A percentile compares a stretch with the other conserved stretches of the same genome.
phyloP scores from a whole-genome alignment of 2,113 vertebrate genomes.

The Zapus hudsonius region DNA sequence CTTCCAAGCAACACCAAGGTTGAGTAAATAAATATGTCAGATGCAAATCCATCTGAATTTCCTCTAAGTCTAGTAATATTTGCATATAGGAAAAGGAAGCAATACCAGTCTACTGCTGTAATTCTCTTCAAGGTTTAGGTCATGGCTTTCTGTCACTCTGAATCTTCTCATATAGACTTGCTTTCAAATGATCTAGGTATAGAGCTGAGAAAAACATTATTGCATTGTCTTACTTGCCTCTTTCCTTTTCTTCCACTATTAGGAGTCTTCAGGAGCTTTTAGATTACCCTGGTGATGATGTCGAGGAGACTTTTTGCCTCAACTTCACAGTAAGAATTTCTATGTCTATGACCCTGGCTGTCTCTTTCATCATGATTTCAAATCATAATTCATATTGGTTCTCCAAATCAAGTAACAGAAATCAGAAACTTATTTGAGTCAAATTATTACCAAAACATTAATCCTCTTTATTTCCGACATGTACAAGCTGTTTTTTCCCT shows the following conservation, averaged over 20 bases:
- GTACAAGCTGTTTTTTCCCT: background rate
- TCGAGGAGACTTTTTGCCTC: constrained; percentile 96
- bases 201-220: constrained; percentile 12
- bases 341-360: background rate
- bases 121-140: background rate
- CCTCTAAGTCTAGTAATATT: background rate
- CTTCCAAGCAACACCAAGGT: background rate
- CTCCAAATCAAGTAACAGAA: background rate
- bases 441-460: background rate
- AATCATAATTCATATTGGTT: background rate
- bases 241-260: constrained; percentile 55
- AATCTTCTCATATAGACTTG: constrained; percentile 52
- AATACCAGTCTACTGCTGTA: background rate
- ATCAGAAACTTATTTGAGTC: background rate
- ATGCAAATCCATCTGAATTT: background rate
- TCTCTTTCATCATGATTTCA: background rate
- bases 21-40: background rate
- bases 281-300: constrained; percentile 92
- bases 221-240: constrained; percentile 12
- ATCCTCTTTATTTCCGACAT: background rate
- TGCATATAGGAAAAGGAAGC: background rate
- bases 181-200: background rate
- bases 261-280: constrained; percentile 97
- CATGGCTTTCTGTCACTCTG: background rate
- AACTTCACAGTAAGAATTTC: constrained; percentile 93